Percentiles rank a stretch among this genome's conserved stretches.
Conservation (phyloP, 2,888 invertebrate genomes). For the Macaria liturata region DNA sequence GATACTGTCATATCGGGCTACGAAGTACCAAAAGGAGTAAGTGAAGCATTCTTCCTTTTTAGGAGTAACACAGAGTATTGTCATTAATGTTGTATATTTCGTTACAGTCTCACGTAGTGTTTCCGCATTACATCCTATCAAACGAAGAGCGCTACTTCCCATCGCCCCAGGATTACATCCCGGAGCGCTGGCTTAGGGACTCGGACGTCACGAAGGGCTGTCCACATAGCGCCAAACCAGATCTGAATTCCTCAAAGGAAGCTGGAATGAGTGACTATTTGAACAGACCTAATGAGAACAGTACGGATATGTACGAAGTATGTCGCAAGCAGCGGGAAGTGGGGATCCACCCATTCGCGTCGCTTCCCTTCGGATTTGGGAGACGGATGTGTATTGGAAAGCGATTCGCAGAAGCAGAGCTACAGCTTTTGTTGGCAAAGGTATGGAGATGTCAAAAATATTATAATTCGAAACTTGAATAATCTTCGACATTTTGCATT, state of each 20-base stretch:
- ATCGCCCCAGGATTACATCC: conserved; percentile 87
- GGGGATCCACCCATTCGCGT: conserved; percentile 89
- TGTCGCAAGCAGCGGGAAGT: conserved; percentile 76
- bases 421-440: conserved; percentile 89
- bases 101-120: conserved; percentile 90
- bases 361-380: conserved; percentile 90
- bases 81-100: background rate
- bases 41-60: conserved; percentile 33
- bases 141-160: conserved; percentile 88
- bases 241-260: conserved; percentile 4
- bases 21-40: conserved; percentile 91
- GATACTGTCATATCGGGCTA: conserved; percentile 90
- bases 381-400: conserved; percentile 90
- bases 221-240: conserved; percentile 4
- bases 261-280: conserved; percentile 9
- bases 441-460: conserved; percentile 53
- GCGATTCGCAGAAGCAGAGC: conserved; percentile 91
- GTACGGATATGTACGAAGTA: conserved; percentile 44
- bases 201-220: conserved; percentile 38
- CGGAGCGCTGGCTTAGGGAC: conserved; percentile 90
- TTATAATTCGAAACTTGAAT: no score
- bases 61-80: background rate
- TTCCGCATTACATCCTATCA: conserved; percentile 90
- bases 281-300: conserved; percentile 11
- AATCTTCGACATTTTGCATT: no score